A percentile compares a stretch with the other conserved stretches of the same genome.
phyloP scores from a whole-genome alignment of 2,113 vertebrate genomes.

The Esox niger region DNA sequence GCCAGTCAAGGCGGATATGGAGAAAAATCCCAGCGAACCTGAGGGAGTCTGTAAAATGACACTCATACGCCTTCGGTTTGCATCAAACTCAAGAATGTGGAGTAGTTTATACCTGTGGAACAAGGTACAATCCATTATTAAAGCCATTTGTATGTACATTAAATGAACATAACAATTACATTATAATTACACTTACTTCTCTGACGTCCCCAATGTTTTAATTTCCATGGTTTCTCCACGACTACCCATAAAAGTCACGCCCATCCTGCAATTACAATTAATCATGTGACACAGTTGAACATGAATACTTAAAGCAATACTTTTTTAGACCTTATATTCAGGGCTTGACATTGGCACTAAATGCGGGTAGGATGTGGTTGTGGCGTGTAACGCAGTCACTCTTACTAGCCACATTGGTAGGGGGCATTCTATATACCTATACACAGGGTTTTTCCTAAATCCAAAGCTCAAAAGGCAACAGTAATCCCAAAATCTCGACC shows the following conservation, averaged over 20 bases:
- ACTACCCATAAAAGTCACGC: constrained; percentile 83
- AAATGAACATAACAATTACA: neutral
- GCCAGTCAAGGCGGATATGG: neutral
- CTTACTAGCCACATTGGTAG: too few relatives aligned
- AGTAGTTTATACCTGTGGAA: constrained; percentile 86
- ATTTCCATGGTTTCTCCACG: constrained; percentile 86
- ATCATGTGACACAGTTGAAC: too few relatives aligned
- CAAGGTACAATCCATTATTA: neutral
- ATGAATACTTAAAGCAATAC: too few relatives aligned
- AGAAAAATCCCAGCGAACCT: constrained; percentile 69
- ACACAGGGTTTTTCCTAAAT: too few relatives aligned
- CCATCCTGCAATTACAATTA: constrained; percentile 72
- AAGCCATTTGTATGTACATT: neutral
- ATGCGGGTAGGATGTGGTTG: too few relatives aligned
- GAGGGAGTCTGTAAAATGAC: constrained; percentile 89
- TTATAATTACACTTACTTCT: constrained; percentile 76
- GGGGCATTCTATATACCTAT: too few relatives aligned
- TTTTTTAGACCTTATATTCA: too few relatives aligned
- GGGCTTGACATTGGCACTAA: too few relatives aligned
- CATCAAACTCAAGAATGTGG: constrained; percentile 92
- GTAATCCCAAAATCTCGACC: too few relatives aligned
- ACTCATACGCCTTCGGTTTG: constrained; percentile 93
- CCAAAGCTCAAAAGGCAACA: too few relatives aligned
- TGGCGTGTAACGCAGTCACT: too few relatives aligned
- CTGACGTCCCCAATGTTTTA: constrained; percentile 86